A percentile compares a stretch with the other conserved stretches of the same genome.
These are phyloP conservation scores for Phenganax stokvisi DNA, from an alignment of 92 coral and sea anemone species.

Conservation along the genomic window DNA sequence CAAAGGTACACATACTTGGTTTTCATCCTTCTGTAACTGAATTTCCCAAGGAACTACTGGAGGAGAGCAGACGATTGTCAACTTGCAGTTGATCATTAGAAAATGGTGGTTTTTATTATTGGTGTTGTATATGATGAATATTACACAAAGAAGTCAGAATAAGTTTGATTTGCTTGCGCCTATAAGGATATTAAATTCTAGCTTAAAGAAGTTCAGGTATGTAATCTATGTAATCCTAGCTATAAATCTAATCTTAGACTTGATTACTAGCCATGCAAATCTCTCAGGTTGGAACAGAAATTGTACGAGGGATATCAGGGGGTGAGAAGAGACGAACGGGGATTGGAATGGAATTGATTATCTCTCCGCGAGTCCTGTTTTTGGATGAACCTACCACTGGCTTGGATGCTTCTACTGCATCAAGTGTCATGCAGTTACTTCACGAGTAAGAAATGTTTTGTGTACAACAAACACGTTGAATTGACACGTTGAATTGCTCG, in stretches of 20 bases:
- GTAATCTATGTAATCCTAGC: too few species aligned
- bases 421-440: constrained; percentile 66
- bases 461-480: neutral
- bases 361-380: constrained; percentile 74
- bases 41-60: too few species aligned
- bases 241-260: too few species aligned
- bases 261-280: too few species aligned
- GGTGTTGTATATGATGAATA: too few species aligned
- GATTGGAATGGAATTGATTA: constrained; percentile 93
- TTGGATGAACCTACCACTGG: constrained; percentile 98
- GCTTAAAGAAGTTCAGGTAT: too few species aligned
- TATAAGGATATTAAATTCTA: too few species aligned
- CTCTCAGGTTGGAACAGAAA: constrained; percentile 69
- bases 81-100: too few species aligned
- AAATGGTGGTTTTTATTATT: too few species aligned
- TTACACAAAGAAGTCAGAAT: too few species aligned
- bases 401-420: constrained; percentile 87
- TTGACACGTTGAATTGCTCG: neutral
- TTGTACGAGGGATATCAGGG: constrained; percentile 88
- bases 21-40: neutral
- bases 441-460: constrained; percentile 50
- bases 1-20: constrained; percentile 46
- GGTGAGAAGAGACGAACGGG: constrained; percentile 86
- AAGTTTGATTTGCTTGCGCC: too few species aligned
- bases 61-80: too few species aligned